phyloP scores from a whole-genome alignment of 2,888 invertebrate genomes.

The Epinotia brunnichana region DNA sequence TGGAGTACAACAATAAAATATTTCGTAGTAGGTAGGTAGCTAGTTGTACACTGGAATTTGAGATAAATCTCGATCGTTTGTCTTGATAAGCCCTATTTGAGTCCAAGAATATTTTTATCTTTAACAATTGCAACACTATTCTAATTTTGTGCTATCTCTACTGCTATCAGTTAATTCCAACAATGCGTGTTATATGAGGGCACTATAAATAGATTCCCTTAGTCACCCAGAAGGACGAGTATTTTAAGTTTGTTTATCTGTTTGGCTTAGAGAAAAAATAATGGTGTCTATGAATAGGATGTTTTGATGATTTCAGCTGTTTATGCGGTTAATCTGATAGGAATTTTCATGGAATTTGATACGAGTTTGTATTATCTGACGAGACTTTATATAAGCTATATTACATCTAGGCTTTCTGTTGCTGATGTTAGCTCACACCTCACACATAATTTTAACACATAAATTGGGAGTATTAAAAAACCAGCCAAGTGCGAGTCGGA shows the following conservation, averaged over 20 bases:
- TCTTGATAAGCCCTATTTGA: constrained; percentile 20
- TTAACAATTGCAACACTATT: constrained; percentile 20
- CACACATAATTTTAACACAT: no score
- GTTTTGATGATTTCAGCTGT: constrained; percentile 12
- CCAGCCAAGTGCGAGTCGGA: no score
- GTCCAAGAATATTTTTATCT: constrained; percentile 33
- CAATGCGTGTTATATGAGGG: constrained; percentile 24
- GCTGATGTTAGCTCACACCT: no score
- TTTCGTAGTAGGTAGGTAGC: not conserved
- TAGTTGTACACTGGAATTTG: not conserved
- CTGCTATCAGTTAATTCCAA: constrained; percentile 38
- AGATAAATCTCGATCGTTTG: constrained; percentile 29
- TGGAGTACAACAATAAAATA: not conserved
- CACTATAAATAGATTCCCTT: constrained; percentile 32
- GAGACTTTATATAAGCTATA: not conserved
- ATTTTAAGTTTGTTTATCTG: constrained; percentile 26
- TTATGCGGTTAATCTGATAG: constrained; percentile 2
- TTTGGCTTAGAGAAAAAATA: constrained; percentile 5
- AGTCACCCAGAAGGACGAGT: constrained; percentile 36
- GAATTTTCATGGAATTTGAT: constrained; percentile 1
- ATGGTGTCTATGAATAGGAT: constrained; percentile 13
- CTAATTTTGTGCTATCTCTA: constrained; percentile 32
- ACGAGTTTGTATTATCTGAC: not conserved
- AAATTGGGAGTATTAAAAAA: no score
- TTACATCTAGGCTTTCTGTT: not conserved